Percentiles rank a stretch among this genome's conserved stretches.
Conservation (phyloP, 1,140 invertebrate species). For the Littorina saxatilis region DNA sequence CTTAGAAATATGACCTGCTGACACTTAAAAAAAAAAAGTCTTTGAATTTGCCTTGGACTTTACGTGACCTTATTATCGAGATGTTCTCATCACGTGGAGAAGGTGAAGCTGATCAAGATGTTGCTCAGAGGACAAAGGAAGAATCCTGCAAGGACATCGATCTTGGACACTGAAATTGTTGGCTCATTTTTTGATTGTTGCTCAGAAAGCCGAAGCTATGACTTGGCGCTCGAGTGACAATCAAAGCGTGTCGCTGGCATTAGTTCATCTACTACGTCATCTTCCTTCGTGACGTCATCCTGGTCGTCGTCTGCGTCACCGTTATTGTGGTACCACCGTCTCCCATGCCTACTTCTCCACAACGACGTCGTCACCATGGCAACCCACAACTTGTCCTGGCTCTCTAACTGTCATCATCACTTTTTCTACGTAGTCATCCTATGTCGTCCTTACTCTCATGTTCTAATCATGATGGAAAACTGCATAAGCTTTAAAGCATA, state of each 20-base stretch:
- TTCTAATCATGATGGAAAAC: no score
- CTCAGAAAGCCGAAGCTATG: constrained; percentile 35
- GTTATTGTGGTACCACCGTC: background rate
- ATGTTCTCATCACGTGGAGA: background rate
- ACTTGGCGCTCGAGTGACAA: constrained; percentile 37
- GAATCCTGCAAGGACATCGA: no score
- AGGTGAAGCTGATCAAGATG: background rate
- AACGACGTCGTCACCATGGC: no score
- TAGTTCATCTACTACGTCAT: background rate
- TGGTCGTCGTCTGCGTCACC: background rate
- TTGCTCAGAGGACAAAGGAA: no score
- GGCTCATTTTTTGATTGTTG: constrained; percentile 35
- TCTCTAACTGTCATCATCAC: no score
- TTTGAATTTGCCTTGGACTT: no score
- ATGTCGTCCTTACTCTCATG: no score
- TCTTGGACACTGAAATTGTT: background rate
- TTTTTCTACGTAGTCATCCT: no score
- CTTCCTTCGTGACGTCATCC: background rate
- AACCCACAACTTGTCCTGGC: no score
- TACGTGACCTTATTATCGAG: background rate
- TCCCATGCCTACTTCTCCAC: background rate
- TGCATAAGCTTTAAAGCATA: background rate
- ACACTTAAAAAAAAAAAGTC: background rate
- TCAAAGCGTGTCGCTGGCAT: constrained; percentile 39
- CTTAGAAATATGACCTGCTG: background rate